These are phyloP conservation scores for Cataglyphis cursor DNA, from an alignment of 2,888 invertebrate species.

Conservation along the genomic window DNA sequence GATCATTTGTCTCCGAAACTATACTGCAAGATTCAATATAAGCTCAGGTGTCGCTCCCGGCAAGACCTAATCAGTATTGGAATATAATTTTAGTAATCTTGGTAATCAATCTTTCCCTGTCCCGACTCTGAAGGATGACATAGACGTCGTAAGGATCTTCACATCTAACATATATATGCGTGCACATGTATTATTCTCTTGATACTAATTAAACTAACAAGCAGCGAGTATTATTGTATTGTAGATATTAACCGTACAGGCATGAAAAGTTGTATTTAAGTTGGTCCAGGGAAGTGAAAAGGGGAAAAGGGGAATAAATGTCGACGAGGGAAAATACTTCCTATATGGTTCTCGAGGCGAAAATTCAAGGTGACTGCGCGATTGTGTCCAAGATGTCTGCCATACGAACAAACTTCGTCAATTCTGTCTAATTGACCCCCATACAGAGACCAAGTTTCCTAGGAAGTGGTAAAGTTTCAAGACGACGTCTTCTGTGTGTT, in stretches of 20 bases:
- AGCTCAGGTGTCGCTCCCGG: slow-evolving; percentile 58
- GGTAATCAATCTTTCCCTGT: slow-evolving; percentile 69
- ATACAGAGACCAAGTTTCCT: slow-evolving; percentile 75
- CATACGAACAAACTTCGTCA: slow-evolving; percentile 73
- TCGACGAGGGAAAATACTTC: slow-evolving; percentile 60
- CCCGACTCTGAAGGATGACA: slow-evolving; percentile 58
- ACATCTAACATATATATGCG: slow-evolving; percentile 28
- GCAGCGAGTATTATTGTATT: slow-evolving; percentile 59
- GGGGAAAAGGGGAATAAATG: slow-evolving; percentile 1
- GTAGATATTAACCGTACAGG: slow-evolving; percentile 50
- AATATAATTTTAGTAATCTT: slow-evolving; percentile 66
- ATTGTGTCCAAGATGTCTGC: slow-evolving; percentile 66
- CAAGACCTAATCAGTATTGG: slow-evolving; percentile 63
- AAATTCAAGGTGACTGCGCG: slow-evolving; percentile 66
- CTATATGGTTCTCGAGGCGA: slow-evolving; percentile 52
- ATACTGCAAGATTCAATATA: slow-evolving; percentile 44
- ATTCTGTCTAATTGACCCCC: slow-evolving; percentile 80
- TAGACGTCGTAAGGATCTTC: slow-evolving; percentile 48
- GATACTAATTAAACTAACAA: slow-evolving; percentile 70
- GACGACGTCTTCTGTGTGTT: slow-evolving; percentile 73
- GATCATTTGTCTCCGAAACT: slow-evolving; percentile 56
- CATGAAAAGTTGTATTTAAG: slow-evolving; percentile 54
- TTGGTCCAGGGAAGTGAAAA: slow-evolving; percentile 50
- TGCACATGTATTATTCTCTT: slow-evolving; percentile 7
- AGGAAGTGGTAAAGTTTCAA: slow-evolving; percentile 72